Conservation (phyloP, 1,140 invertebrate species). For the Drosophila teissieri region DNA sequence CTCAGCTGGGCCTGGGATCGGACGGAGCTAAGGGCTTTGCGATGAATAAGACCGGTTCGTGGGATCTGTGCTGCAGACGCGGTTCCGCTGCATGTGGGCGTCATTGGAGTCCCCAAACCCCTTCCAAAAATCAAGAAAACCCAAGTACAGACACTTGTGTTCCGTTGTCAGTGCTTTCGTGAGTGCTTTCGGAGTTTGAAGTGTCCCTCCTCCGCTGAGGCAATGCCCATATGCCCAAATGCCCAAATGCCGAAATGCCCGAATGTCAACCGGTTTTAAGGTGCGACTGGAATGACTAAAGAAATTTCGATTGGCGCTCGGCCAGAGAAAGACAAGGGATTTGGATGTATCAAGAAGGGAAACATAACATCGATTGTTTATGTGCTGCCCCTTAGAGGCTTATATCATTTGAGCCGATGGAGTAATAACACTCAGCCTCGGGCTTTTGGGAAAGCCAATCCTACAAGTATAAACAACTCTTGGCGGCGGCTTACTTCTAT, state of each 20-base stretch:
- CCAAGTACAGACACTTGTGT: constrained; percentile 49
- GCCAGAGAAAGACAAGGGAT: constrained; percentile 16
- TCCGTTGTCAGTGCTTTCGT: constrained; percentile 48
- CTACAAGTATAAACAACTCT: constrained; percentile 43
- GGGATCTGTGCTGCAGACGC: constrained; percentile 27
- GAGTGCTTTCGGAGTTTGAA: constrained; percentile 22
- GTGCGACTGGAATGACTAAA: constrained; percentile 62
- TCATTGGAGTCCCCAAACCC: constrained; percentile 23
- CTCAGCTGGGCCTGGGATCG: constrained; percentile 3
- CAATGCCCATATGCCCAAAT: constrained; percentile 70
- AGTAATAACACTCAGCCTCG: constrained; percentile 50
- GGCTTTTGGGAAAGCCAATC: constrained; percentile 58
- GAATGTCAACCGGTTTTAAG: constrained; percentile 76
- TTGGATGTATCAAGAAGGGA: background rate
- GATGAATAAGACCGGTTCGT: constrained; percentile 42
- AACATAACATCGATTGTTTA: too few species aligned
- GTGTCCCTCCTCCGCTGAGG: constrained; percentile 20
- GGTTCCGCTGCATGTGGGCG: constrained; percentile 48
- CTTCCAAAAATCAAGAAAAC: constrained; percentile 1
- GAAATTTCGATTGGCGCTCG: constrained; percentile 42
- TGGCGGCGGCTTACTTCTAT: constrained; percentile 42
- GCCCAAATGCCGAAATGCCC: constrained; percentile 34
- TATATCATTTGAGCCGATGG: constrained; percentile 40
- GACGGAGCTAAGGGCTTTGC: constrained; percentile 45
- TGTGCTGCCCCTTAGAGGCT: constrained; percentile 47